phyloP scores from a whole-genome alignment of 2,888 invertebrate genomes.

The Perithous albicinctus region DNA sequence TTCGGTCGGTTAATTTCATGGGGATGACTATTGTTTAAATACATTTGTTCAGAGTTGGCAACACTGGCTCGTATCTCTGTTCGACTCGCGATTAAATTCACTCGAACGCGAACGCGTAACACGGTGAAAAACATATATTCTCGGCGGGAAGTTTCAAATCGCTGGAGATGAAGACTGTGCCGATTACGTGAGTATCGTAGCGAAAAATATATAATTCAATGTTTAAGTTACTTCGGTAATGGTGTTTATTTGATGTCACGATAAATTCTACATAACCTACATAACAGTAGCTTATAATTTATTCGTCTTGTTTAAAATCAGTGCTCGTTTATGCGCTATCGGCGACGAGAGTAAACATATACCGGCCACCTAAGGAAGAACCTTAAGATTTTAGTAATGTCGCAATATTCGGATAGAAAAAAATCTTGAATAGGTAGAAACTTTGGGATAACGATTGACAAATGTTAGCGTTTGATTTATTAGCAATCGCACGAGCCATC shows the following conservation, averaged over 20 bases:
- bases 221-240: not conserved
- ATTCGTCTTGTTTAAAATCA: not conserved
- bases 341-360: too few relatives aligned
- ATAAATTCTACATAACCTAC: constrained; percentile 14
- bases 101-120: not conserved
- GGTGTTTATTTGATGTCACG: not conserved
- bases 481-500: too few relatives aligned
- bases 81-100: not conserved
- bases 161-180: not conserved
- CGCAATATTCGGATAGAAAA: too few relatives aligned
- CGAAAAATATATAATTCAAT: not conserved
- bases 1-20: too few relatives aligned
- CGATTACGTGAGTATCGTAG: not conserved
- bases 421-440: too few relatives aligned
- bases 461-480: too few relatives aligned
- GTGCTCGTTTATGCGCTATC: not conserved
- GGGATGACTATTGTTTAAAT: too few relatives aligned
- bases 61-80: too few relatives aligned
- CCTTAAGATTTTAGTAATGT: too few relatives aligned
- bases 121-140: not conserved
- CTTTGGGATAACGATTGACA: too few relatives aligned
- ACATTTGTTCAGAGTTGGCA: too few relatives aligned
- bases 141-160: constrained; percentile 1
- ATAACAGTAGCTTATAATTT: constrained; percentile 19
- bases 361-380: too few relatives aligned